These are phyloP conservation scores for Pristionchus japonicus DNA, from an alignment of 2,888 invertebrate species.

Conservation along the genomic window DNA sequence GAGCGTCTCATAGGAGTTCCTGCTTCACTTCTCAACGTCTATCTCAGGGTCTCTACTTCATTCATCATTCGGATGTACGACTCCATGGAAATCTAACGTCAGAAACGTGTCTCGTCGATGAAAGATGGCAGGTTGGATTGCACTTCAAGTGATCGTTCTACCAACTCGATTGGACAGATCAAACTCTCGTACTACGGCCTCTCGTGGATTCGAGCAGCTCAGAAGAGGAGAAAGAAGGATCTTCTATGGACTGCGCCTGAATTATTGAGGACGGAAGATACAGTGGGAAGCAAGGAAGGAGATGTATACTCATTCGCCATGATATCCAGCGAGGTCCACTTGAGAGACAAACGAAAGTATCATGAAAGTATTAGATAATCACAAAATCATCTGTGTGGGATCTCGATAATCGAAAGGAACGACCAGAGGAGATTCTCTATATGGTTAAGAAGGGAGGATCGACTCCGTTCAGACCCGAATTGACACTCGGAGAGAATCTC, in stretches of 20 bases:
- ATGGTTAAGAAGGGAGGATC: slow-evolving; percentile 69
- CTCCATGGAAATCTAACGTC: slow-evolving; percentile 64
- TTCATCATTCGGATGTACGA: slow-evolving; percentile 67
- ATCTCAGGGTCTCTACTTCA: slow-evolving; percentile 59
- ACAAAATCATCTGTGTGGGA: slow-evolving; percentile 61
- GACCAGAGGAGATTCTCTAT: slow-evolving; percentile 66
- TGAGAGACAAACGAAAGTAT: background rate
- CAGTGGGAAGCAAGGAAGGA: slow-evolving; percentile 60
- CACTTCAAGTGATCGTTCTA: background rate
- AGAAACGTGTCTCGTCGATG: slow-evolving; percentile 59
- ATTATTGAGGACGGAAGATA: slow-evolving; percentile 49
- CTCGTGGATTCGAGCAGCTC: background rate
- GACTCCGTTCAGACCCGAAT: slow-evolving; percentile 9
- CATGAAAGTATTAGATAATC: slow-evolving; percentile 49
- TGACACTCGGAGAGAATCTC: slow-evolving; percentile 33
- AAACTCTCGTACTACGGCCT: slow-evolving; percentile 59
- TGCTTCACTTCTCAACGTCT: background rate
- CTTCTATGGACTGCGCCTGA: slow-evolving; percentile 72
- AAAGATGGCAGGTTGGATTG: slow-evolving; percentile 56
- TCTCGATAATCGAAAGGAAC: slow-evolving; percentile 62
- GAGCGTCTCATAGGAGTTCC: too few species aligned
- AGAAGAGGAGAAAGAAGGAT: slow-evolving; percentile 42
- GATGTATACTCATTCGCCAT: slow-evolving; percentile 73
- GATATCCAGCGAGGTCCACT: slow-evolving; percentile 63
- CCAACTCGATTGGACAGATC: slow-evolving; percentile 23